Base-by-base conservation (phyloP, 2,113 vertebrate genomes). In the Nettapus auritus region DNA sequence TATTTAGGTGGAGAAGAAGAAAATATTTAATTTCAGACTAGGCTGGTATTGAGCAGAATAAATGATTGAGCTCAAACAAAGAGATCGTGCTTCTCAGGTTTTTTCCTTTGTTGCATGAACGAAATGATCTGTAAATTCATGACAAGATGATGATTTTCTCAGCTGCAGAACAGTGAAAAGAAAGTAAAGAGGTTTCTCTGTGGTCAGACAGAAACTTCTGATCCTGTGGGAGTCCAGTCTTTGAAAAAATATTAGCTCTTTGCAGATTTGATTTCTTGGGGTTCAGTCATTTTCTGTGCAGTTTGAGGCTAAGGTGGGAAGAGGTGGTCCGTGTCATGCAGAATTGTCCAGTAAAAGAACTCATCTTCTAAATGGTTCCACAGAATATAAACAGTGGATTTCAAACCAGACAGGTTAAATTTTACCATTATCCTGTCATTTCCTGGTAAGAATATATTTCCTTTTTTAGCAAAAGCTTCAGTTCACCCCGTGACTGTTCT, bases 21-120 rank as follows among this genome's bases (percentile, higher is more conserved):
- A 94, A 95, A 93, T 93, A 90, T 68, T 95, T 92, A 75, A 96
- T 97, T 95, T 93, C 78, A 86, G 74, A 26, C 53, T 19, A 9
- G 29, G 69, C 78, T 79, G 26, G 42, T 77, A 87, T 73, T 67
- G 77, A 95, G 70, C 40, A 80, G 94, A 96, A 90, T 71, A 90
- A 92, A 90, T 73, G 48, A 88, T 79, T 82, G 62, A 82, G 86
- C 89, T 94, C 83, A 96, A 84, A 93, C 88, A 94, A 94, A 94
- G 92, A 66, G 66, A 89, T 88, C 31, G 6, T 57, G 36, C 66
- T 79, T 88, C 33, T 20, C 0, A 0, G 1, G 0, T 20, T 40
- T 63, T 62, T 67, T 36, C 56, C 53, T 93, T 70, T 75, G 48
- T 82, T 73, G 70, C 9, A 4, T 22, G 48, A 82, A 79, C 38